A percentile compares a stretch with the other conserved stretches of the same genome.
These are phyloP conservation scores for Ambastaia sidthimunki DNA, from an alignment of 2,797 vertebrate species.

Conservation along the genomic window DNA sequence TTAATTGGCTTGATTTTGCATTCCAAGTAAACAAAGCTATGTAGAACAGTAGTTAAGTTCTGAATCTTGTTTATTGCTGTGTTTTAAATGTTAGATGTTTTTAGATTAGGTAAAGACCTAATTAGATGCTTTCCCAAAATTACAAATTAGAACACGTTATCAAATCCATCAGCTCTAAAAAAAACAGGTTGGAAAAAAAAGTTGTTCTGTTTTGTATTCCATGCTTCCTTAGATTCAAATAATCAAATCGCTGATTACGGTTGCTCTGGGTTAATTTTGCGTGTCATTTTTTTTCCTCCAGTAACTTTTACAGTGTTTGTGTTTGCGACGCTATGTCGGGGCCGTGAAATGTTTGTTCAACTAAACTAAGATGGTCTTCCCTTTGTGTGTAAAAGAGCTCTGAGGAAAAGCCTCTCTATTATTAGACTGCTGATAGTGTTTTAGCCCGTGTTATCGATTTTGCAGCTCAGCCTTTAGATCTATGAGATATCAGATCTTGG, in stretches of 20 bases:
- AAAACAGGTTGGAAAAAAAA: neutral
- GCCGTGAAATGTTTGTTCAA: slow-evolving; percentile 31
- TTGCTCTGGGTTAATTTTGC: neutral
- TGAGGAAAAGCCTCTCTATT: slow-evolving; percentile 40
- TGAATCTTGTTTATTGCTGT: neutral
- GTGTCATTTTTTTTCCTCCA: neutral
- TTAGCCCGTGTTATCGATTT: slow-evolving; percentile 42
- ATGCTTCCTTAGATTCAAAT: neutral
- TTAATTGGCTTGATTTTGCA: neutral
- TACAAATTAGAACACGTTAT: neutral
- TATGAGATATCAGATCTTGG: slow-evolving; percentile 7
- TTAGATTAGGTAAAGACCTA: slow-evolving; percentile 14
- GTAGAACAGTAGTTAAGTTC: neutral
- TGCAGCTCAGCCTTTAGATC: slow-evolving; percentile 34
- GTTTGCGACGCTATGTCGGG: slow-evolving; percentile 21
- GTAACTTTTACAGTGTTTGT: slow-evolving; percentile 19
- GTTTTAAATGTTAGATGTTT: neutral
- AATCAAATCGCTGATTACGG: slow-evolving; percentile 7
- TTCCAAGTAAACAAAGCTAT: neutral
- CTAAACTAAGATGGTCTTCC: slow-evolving; percentile 35
- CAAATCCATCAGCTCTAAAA: neutral
- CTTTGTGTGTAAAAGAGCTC: slow-evolving; percentile 19
- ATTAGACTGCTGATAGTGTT: slow-evolving; percentile 37
- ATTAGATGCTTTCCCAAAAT: neutral
- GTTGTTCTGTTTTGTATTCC: neutral